A percentile compares a stretch with the other conserved stretches of the same genome.
phyloP scores from a whole-genome alignment of 2,797 vertebrate species.

The Linurgus olivaceus region DNA sequence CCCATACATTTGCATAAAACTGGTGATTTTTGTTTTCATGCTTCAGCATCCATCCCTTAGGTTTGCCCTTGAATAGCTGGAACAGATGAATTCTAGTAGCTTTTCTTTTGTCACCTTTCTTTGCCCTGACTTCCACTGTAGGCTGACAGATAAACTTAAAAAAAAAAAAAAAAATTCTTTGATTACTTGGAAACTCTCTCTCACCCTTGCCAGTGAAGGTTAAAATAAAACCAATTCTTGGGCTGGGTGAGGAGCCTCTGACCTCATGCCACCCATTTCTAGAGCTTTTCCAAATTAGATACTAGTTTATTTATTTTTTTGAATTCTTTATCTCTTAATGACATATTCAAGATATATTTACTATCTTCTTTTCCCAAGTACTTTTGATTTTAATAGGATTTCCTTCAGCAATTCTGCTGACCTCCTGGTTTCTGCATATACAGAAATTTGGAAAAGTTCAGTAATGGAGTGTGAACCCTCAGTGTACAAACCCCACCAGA shows the following conservation, averaged over 20 bases:
- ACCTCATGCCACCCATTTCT: neutral
- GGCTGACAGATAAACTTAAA: neutral
- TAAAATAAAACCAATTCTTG: neutral
- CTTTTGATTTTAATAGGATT: slow-evolving; percentile 25
- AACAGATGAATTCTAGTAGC: neutral
- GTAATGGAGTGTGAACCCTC: neutral
- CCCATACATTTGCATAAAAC: neutral
- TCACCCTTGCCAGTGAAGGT: neutral
- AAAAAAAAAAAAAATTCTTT: neutral
- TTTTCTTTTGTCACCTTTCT: neutral
- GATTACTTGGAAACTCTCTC: neutral
- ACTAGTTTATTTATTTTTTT: neutral
- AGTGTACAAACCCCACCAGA: slow-evolving; percentile 5
- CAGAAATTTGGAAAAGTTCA: slow-evolving; percentile 8
- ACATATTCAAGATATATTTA: neutral
- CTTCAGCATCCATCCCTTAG: neutral
- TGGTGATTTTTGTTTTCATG: neutral
- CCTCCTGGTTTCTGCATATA: neutral
- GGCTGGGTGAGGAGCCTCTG: neutral
- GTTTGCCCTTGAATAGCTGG: neutral
- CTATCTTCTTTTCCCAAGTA: neutral
- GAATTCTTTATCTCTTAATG: neutral
- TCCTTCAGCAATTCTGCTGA: slow-evolving; percentile 14
- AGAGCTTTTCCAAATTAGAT: neutral
- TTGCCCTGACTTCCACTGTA: neutral